Percentiles rank a stretch among this genome's conserved stretches.
Evolutionary conservation across 2,888 invertebrate genomes (phyloP).

Genomic region (Nysson spinosus): DNA sequence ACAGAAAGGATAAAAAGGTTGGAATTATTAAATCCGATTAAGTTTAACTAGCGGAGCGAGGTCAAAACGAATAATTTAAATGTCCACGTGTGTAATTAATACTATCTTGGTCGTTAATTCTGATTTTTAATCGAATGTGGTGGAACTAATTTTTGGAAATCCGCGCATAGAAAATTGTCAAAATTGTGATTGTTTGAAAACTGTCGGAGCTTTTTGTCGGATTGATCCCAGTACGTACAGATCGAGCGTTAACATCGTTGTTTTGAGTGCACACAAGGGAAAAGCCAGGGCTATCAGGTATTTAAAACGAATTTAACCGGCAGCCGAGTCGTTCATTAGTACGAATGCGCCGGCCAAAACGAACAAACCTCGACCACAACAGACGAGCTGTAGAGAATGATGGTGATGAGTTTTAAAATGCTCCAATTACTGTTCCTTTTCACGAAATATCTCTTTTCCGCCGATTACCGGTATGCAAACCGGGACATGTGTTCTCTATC

Average conservation of each 20-base stretch:
- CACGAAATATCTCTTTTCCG: conserved; percentile 23
- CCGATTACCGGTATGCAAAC: background rate
- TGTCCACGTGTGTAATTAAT: no score
- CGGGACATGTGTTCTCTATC: conserved; percentile 11
- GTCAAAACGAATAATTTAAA: no score
- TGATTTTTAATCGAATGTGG: conserved; percentile 4
- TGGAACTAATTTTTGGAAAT: background rate
- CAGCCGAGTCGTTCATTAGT: conserved; percentile 49
- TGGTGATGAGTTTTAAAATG: conserved; percentile 67
- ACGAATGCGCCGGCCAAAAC: conserved; percentile 42
- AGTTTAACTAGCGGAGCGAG: no score
- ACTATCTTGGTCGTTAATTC: no score
- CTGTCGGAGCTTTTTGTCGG: conserved; percentile 30
- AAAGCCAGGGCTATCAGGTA: conserved; percentile 46
- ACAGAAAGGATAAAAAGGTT: no score
- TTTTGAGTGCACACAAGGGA: conserved; percentile 27
- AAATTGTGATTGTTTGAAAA: conserved; percentile 15
- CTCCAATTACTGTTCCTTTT: conserved; percentile 59
- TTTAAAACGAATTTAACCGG: conserved; percentile 59
- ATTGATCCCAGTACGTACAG: conserved; percentile 6
- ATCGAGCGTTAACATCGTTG: conserved; percentile 40
- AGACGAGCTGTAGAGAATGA: conserved; percentile 53
- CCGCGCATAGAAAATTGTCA: conserved; percentile 10
- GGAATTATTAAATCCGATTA: no score
- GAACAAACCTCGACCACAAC: conserved; percentile 46